Conservation (phyloP, 2,888 invertebrate genomes). For the Galerucella calmariensis region DNA sequence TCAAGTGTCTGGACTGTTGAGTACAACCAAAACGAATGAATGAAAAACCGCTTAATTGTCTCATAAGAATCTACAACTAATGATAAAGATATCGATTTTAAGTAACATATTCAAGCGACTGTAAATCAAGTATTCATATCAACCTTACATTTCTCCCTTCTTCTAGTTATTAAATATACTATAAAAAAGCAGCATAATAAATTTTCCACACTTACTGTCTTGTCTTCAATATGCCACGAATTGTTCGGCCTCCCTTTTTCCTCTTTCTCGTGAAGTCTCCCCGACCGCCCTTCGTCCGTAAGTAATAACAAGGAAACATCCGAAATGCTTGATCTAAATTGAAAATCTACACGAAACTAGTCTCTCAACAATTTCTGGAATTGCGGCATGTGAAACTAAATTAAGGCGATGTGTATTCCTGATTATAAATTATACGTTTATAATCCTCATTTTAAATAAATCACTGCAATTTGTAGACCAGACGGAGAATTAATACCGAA, state of each 20-base stretch:
- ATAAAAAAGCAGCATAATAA: constrained; percentile 21
- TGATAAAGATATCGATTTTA: no score
- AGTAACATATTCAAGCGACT: no score
- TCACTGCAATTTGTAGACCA: constrained; percentile 26
- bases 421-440: constrained; percentile 36
- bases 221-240: constrained; percentile 33
- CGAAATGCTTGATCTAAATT: constrained; percentile 42
- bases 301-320: constrained; percentile 45
- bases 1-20: no score
- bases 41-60: no score
- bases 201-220: constrained; percentile 25
- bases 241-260: constrained; percentile 21
- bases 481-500: not conserved
- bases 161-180: constrained; percentile 14
- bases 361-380: constrained; percentile 41
- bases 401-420: constrained; percentile 38
- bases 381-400: constrained; percentile 40
- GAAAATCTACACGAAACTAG: constrained; percentile 43
- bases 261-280: not conserved
- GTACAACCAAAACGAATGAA: no score
- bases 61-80: no score
- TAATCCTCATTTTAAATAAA: constrained; percentile 30
- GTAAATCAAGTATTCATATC: not conserved
- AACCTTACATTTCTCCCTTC: not conserved
- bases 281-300: not conserved